Percentiles rank a stretch among this genome's conserved stretches.
Evolutionary conservation across 2,888 invertebrate species (phyloP).

Genomic region (Drosophila paramelanica): DNA sequence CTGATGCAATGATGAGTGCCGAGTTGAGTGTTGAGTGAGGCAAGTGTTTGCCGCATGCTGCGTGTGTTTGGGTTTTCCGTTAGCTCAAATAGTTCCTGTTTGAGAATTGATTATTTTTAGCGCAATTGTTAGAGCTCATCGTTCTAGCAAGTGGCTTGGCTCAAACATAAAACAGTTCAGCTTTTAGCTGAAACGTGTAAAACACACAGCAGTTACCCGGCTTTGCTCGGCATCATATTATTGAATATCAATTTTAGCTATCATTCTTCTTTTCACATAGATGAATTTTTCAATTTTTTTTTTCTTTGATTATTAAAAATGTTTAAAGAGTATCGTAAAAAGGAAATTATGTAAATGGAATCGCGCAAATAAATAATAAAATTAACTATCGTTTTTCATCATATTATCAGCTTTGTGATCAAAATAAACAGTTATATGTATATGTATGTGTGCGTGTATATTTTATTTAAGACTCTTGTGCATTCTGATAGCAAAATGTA

Average conservation of each 20-base stretch:
- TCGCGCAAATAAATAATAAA: too few species aligned
- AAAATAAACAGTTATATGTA: neutral
- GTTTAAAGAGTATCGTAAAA: too few species aligned
- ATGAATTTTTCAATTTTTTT: too few species aligned
- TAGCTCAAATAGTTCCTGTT: slow-evolving; percentile 59
- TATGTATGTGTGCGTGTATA: slow-evolving; percentile 11
- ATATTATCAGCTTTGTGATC: neutral
- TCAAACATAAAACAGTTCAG: slow-evolving; percentile 19
- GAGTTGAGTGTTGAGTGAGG: slow-evolving; percentile 23
- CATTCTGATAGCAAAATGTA: slow-evolving; percentile 18
- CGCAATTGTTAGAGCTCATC: slow-evolving; percentile 23
- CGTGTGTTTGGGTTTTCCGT: slow-evolving; percentile 61
- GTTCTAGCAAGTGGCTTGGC: neutral
- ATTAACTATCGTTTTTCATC: too few species aligned
- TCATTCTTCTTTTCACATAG: too few species aligned
- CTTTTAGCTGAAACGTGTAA: neutral
- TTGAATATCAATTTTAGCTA: neutral
- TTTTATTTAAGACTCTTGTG: slow-evolving; percentile 24
- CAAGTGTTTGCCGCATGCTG: slow-evolving; percentile 32
- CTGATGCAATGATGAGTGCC: slow-evolving; percentile 28
- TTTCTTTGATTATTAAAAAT: too few species aligned
- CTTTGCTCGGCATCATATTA: neutral
- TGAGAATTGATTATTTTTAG: slow-evolving; percentile 50
- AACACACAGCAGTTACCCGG: neutral
- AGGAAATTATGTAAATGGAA: too few species aligned